These are phyloP conservation scores for Anas georgica DNA, from an alignment of 2,797 vertebrate genomes.

Conservation along the genomic window DNA sequence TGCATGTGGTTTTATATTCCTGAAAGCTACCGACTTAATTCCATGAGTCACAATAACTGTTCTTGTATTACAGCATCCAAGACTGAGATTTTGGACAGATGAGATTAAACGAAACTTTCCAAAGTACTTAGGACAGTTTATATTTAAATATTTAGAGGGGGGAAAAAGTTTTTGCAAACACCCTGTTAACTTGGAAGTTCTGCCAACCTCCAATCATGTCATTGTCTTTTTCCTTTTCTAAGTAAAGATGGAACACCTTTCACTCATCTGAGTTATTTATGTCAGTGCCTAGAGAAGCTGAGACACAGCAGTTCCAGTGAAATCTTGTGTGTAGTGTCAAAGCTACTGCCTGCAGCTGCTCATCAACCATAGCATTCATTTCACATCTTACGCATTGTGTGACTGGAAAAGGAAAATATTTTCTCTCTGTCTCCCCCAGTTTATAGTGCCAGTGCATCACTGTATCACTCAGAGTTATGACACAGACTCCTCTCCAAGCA, in stretches of 20 bases:
- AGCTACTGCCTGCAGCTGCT: neutral
- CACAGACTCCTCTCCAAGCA: neutral
- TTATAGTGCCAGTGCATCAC: neutral
- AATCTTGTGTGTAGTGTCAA: neutral
- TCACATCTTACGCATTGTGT: neutral
- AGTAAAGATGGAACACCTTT: neutral
- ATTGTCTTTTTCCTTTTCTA: neutral
- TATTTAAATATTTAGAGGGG: neutral
- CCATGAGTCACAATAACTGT: neutral
- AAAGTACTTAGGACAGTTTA: neutral
- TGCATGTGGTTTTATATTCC: neutral
- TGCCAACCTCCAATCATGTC: neutral
- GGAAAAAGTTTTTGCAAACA: neutral
- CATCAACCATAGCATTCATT: neutral
- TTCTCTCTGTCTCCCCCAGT: neutral
- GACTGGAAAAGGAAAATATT: conserved; percentile 27
- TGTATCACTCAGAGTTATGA: neutral
- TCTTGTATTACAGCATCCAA: neutral
- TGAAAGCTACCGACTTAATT: neutral
- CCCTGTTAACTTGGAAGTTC: neutral
- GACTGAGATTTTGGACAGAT: neutral
- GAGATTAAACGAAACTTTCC: neutral
- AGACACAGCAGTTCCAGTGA: neutral
- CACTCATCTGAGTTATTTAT: neutral
- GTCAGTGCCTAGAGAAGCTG: neutral